A percentile compares a stretch with the other conserved stretches of the same genome.
These are phyloP conservation scores for Pavo muticus DNA, from an alignment of 2,113 vertebrate species.

Conservation along the genomic window DNA sequence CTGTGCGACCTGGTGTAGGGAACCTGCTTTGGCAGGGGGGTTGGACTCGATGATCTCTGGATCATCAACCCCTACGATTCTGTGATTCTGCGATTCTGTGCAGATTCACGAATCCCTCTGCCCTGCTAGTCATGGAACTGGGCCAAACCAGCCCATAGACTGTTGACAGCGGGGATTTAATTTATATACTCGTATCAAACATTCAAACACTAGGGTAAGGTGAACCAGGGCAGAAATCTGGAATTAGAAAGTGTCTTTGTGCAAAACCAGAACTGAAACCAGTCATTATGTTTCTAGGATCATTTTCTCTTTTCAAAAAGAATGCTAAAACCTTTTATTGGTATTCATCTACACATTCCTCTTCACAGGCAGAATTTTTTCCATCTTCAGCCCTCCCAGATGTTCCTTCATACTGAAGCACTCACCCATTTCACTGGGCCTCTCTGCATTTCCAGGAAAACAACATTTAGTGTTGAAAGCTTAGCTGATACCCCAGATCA, in stretches of 20 bases:
- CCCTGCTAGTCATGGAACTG: too few species aligned
- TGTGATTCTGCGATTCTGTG: too few species aligned
- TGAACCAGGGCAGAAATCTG: not conserved
- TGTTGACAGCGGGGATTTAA: not conserved
- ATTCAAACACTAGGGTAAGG: not conserved
- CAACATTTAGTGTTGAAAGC: accelerated
- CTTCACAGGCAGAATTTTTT: not conserved
- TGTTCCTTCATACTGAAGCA: not conserved
- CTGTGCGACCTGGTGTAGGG: too few species aligned
- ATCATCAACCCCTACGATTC: too few species aligned
- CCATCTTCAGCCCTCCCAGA: not conserved
- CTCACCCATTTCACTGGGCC: not conserved
- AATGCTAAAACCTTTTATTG: not conserved
- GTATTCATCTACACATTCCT: not conserved
- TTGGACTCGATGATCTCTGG: too few species aligned
- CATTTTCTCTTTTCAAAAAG: not conserved
- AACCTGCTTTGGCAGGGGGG: too few species aligned
- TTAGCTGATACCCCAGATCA: not conserved
- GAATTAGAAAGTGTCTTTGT: not conserved
- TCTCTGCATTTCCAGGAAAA: not conserved
- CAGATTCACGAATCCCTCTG: too few species aligned
- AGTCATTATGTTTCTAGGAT: not conserved
- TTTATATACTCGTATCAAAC: not conserved
- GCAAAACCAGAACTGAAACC: not conserved
- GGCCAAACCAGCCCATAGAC: too few species aligned